These are phyloP conservation scores for Dendrophyllia cribrosa DNA, from an alignment of 64 coral and sea anemone species.

Conservation along the genomic window DNA sequence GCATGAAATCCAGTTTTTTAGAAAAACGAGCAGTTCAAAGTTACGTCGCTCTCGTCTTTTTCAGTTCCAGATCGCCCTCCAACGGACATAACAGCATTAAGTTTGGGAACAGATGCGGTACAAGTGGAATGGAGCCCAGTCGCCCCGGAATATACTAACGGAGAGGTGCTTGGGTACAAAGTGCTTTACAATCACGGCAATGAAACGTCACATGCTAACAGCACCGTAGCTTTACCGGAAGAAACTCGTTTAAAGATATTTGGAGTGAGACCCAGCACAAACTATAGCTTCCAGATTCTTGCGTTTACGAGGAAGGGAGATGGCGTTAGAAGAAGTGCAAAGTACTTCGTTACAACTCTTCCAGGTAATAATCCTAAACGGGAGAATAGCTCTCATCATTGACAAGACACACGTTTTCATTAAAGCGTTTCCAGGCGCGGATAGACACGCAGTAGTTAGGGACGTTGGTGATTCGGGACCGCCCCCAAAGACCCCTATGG, in stretches of 20 bases:
- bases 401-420: too few species aligned
- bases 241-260: not conserved
- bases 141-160: not conserved
- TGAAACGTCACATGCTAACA: not conserved
- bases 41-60: too few species aligned
- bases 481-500: too few species aligned
- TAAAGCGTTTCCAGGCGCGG: too few species aligned
- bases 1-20: too few species aligned
- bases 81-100: not conserved
- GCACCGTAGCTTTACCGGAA: not conserved
- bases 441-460: too few species aligned
- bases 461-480: too few species aligned
- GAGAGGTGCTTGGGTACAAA: conserved; percentile 4
- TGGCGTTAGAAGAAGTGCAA: not conserved
- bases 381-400: too few species aligned
- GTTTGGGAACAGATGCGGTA: not conserved
- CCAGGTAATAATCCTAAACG: not conserved
- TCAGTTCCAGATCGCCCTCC: conserved; percentile 26
- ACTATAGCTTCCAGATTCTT: not conserved
- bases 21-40: too few species aligned
- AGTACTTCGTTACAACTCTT: not conserved
- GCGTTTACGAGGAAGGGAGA: not conserved
- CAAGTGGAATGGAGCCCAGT: not conserved
- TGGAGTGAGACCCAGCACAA: not conserved
- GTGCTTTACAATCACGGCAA: not conserved